Conservation (phyloP, 2,113 vertebrate species). For the Salvelinus alpinus region DNA sequence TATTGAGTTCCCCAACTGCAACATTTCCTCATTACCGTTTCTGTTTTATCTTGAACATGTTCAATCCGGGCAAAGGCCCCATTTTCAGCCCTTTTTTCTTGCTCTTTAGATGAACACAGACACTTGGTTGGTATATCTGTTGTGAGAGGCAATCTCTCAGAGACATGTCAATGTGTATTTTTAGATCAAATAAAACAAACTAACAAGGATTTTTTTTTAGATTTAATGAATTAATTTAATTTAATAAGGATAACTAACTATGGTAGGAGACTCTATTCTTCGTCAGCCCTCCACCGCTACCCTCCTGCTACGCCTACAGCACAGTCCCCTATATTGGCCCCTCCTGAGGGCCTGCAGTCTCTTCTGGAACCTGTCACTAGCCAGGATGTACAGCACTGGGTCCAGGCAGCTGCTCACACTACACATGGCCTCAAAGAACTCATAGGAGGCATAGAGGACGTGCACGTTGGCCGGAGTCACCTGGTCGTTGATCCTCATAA, state of each 20-base stretch:
- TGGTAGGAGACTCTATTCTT: not conserved
- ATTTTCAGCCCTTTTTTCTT: too few species aligned
- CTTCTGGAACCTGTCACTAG: conserved; percentile 71
- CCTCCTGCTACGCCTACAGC: conserved; percentile 50
- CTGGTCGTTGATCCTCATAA: conserved; percentile 63
- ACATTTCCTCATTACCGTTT: too few species aligned
- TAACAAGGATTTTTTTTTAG: too few species aligned
- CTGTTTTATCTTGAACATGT: too few species aligned
- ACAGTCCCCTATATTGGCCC: conserved; percentile 32
- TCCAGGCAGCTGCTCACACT: conserved; percentile 79
- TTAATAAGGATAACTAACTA: not conserved
- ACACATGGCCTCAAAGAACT: conserved; percentile 76
- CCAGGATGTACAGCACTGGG: conserved; percentile 77
- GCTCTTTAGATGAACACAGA: too few species aligned
- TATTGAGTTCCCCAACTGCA: too few species aligned
- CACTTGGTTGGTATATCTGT: too few species aligned
- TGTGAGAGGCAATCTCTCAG: too few species aligned
- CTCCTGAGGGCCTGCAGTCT: conserved; percentile 50
- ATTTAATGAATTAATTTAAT: not conserved
- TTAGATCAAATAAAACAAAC: too few species aligned
- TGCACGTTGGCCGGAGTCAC: conserved; percentile 48
- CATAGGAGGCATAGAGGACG: conserved; percentile 59
- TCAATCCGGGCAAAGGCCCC: too few species aligned
- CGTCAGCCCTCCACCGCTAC: conserved; percentile 48
- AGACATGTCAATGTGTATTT: too few species aligned